phyloP scores from a whole-genome alignment of 2,888 invertebrate genomes.

The Nudaria mundana region DNA sequence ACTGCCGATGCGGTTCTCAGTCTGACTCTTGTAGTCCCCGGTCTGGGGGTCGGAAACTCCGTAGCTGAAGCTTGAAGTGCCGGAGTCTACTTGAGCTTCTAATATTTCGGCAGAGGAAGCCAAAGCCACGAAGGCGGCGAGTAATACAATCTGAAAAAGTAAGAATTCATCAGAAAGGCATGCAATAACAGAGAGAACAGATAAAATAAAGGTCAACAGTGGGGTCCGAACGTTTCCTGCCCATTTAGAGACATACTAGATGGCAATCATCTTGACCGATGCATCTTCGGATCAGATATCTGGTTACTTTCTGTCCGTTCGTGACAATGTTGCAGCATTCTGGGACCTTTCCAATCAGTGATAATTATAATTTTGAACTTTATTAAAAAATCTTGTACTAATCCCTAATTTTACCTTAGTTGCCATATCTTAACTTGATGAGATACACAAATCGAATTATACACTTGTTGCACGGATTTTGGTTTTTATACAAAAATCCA shows the following conservation, averaged over 20 bases:
- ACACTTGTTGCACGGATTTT: slow-evolving; percentile 17
- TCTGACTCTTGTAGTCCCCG: slow-evolving; percentile 80
- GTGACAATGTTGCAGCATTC: no score
- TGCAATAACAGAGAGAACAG: no score
- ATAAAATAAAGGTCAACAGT: no score
- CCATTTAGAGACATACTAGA: no score
- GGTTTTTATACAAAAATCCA: slow-evolving; percentile 46
- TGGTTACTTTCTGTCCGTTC: no score
- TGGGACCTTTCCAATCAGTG: no score
- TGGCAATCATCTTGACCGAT: no score
- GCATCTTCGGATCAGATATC: no score
- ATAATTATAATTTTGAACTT: no score
- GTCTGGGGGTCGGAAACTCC: slow-evolving; percentile 80
- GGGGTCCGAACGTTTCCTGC: no score
- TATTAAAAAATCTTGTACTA: no score
- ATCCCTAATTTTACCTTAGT: slow-evolving; percentile 58
- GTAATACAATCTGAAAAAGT: slow-evolving; percentile 65
- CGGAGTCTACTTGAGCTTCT: slow-evolving; percentile 74
- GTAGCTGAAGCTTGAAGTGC: slow-evolving; percentile 78
- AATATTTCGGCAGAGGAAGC: slow-evolving; percentile 73
- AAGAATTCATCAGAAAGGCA: no score
- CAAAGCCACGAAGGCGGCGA: slow-evolving; percentile 62
- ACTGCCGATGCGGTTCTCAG: slow-evolving; percentile 77
- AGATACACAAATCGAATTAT: slow-evolving; percentile 53
- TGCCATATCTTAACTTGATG: slow-evolving; percentile 54